Evolutionary conservation across 2,113 vertebrate genomes (phyloP).

Genomic region (Lonchura striata): DNA sequence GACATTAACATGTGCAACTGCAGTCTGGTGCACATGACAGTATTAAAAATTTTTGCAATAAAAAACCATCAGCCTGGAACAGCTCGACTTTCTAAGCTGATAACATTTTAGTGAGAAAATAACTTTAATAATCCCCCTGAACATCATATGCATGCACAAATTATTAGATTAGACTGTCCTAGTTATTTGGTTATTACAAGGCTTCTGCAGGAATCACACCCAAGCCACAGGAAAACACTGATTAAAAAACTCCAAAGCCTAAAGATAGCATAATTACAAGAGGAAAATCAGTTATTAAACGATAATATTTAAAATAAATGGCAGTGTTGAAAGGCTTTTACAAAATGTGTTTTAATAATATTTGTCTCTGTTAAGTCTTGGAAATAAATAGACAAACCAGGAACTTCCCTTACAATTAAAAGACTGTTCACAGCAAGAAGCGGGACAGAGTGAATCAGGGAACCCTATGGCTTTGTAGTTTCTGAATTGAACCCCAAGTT

Average conservation of each 20-base stretch:
- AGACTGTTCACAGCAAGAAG: not conserved
- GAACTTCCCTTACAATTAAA: slow-evolving; percentile 28
- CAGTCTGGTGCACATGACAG: not conserved
- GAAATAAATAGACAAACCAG: slow-evolving; percentile 46
- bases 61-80: not conserved
- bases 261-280: slow-evolving; percentile 49
- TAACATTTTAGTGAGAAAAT: slow-evolving; percentile 60
- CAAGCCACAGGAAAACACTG: slow-evolving; percentile 42
- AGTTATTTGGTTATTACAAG: slow-evolving; percentile 55
- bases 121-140: slow-evolving; percentile 54
- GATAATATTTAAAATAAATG: slow-evolving; percentile 68
- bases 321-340: slow-evolving; percentile 41
- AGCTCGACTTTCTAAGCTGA: slow-evolving; percentile 25
- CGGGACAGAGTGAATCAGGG: not conserved
- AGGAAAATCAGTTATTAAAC: slow-evolving; percentile 60
- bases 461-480: not conserved
- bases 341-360: slow-evolving; percentile 60
- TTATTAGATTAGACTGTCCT: slow-evolving; percentile 58
- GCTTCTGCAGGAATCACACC: slow-evolving; percentile 57
- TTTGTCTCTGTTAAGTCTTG: slow-evolving; percentile 58
- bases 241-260: slow-evolving; percentile 39
- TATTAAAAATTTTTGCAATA: slow-evolving; percentile 19
- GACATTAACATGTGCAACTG: not conserved
- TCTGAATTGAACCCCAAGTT: slow-evolving; percentile 18
- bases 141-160: slow-evolving; percentile 47